These are phyloP conservation scores for Halcyon badia DNA, from an alignment of 2,797 vertebrate species.

Conservation along the genomic window DNA sequence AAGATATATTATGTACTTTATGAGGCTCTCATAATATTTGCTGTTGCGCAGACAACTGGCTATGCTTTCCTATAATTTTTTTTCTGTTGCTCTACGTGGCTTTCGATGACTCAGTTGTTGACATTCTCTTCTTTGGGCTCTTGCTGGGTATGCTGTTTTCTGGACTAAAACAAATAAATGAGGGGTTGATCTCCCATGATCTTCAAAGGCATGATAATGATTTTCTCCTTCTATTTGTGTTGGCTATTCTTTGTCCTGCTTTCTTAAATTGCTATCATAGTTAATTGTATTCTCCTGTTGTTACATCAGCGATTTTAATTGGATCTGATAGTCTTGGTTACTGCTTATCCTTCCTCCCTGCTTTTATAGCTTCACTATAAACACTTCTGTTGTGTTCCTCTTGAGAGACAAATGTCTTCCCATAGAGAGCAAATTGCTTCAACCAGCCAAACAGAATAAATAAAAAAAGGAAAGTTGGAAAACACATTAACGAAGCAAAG, in stretches of 20 bases:
- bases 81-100: not conserved
- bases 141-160: not conserved
- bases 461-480: not conserved
- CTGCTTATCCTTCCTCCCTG: conserved; percentile 16
- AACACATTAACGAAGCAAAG: not conserved
- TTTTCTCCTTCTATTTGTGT: not conserved
- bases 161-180: not conserved
- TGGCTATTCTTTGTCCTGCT: not conserved
- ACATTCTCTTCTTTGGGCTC: not conserved
- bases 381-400: conserved; percentile 7
- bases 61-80: not conserved
- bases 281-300: conserved; percentile 24
- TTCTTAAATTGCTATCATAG: not conserved
- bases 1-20: not conserved
- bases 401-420: conserved; percentile 29
- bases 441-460: not conserved
- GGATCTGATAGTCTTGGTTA: conserved; percentile 17
- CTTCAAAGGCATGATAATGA: not conserved
- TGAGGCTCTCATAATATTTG: not conserved
- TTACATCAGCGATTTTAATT: not conserved
- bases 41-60: not conserved
- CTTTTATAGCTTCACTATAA: conserved; percentile 11
- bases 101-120: not conserved
- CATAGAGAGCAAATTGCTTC: conserved; percentile 15
- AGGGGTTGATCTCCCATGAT: not conserved